Conservation (phyloP, 53 echinoderm and acorn worm genomes). For the Hippasteria phrygiana region DNA sequence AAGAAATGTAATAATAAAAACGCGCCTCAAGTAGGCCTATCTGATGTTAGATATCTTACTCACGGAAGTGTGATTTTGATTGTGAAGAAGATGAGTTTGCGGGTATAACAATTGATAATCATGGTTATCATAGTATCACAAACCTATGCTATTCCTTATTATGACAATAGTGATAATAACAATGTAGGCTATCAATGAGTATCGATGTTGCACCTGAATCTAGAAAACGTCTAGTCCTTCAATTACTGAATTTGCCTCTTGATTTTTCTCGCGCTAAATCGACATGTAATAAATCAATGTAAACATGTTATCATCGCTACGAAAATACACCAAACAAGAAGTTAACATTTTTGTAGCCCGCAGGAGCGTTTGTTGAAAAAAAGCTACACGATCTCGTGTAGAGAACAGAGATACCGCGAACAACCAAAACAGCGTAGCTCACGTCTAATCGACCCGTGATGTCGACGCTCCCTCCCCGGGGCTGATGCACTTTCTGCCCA, state of each 20-base stretch:
- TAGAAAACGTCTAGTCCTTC: background rate
- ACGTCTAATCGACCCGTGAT: constrained; percentile 28
- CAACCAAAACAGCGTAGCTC: constrained; percentile 47
- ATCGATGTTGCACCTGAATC: background rate
- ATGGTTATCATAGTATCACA: too few relatives aligned
- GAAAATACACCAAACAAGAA: constrained; percentile 33
- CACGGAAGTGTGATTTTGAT: background rate
- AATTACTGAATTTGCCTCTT: background rate
- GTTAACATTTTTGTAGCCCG: constrained; percentile 30
- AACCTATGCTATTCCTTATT: too few relatives aligned
- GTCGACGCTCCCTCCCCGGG: constrained; percentile 38
- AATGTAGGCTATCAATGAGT: background rate
- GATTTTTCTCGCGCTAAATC: constrained; percentile 20
- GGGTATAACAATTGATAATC: too few relatives aligned
- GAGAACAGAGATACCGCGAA: constrained; percentile 39
- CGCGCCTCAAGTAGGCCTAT: too few relatives aligned
- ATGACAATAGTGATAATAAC: too few relatives aligned
- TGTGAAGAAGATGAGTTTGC: too few relatives aligned
- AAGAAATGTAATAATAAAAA: too few relatives aligned
- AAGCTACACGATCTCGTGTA: constrained; percentile 19
- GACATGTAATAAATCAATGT: constrained; percentile 19
- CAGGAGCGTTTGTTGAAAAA: background rate
- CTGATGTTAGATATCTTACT: too few relatives aligned
- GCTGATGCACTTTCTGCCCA: constrained; percentile 36
- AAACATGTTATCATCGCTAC: constrained; percentile 52